Evolutionary conservation across 2,113 vertebrate species (phyloP).

Genomic region (Sylvilagus bachmani): DNA sequence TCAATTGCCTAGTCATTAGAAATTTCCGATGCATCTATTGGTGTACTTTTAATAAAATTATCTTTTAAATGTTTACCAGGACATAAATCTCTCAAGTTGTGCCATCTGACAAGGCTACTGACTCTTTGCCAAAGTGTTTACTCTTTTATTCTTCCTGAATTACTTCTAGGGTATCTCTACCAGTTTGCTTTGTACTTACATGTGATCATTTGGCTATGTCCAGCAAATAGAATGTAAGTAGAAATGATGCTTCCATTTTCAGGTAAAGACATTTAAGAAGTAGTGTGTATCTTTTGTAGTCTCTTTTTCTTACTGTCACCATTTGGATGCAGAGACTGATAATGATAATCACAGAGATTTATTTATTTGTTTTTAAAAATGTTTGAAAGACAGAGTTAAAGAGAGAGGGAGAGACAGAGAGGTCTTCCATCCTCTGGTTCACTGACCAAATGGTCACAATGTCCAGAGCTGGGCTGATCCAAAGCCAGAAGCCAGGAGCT

Average conservation of each 20-base stretch:
- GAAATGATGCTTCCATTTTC: constrained; percentile 23
- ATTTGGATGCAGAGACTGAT: not conserved
- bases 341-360: not conserved
- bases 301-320: not conserved
- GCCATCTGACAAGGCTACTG: not conserved
- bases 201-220: not conserved
- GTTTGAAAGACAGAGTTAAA: too few relatives aligned
- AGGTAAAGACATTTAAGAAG: not conserved
- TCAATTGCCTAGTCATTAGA: not conserved
- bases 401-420: too few relatives aligned
- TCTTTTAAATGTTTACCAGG: constrained; percentile 10
- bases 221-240: not conserved
- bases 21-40: not conserved
- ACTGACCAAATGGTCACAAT: too few relatives aligned
- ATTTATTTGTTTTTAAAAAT: too few relatives aligned
- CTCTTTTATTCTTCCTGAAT: constrained; percentile 5
- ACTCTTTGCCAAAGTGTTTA: not conserved
- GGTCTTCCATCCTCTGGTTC: too few relatives aligned
- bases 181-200: not conserved
- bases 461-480: too few relatives aligned
- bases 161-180: not conserved
- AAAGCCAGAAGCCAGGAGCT: too few relatives aligned
- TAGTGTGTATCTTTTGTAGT: not conserved
- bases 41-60: not conserved
- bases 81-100: constrained; percentile 33